Evolutionary conservation across 2,797 vertebrate genomes (phyloP), one percentile per base, ranked within the genome.

Genomic region (Catharus ustulatus): DNA sequence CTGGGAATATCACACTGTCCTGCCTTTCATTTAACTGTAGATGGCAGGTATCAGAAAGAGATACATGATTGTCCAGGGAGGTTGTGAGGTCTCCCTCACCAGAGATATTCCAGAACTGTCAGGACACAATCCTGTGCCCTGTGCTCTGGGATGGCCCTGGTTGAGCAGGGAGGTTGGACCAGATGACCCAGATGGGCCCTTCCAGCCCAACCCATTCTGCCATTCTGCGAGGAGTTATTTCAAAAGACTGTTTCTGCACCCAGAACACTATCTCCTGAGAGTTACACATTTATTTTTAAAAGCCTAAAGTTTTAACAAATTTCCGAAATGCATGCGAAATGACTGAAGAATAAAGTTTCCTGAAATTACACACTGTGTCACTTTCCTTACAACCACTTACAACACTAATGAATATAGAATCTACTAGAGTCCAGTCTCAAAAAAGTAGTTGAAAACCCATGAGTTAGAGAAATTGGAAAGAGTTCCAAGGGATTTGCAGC

Each of bases 391-490:
- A 45, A 24, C 5, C 27, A 55, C 40, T n/a, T 10, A 61, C 5
- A 21, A 20, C 51, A 8, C 22, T 20, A 34, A 76, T 1, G 15
- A 51, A 63, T 15, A 23, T 6, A 55, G 7, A 30, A 26, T 1
- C 18, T 11, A 7, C 16, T 55, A 7, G 20, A 32, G 9, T 1
- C 29, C 17, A 3, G 20, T 0, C 27, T n/a, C 62, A 38, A 43
- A 61, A 61, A 52, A 32, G 0, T 2, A 45, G 6, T 0, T 22
- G 13, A 79, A 66, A 42, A 1, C 10, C 4, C 23, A 7, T 0
- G 5, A 10, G 7, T 11, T 8, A 22, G 24, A 11, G 18, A 52
- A 61, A 22, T 27, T 49, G 48, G 26, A 49, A 49, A 49, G 26
- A 49, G 48, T 32, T 2, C 69, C 20, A 4, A 6, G 36, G 43